Percentiles rank a stretch among this genome's conserved stretches.
These are phyloP conservation scores for Drosophila paracracens DNA, from an alignment of 2,888 invertebrate species.

Conservation along the genomic window DNA sequence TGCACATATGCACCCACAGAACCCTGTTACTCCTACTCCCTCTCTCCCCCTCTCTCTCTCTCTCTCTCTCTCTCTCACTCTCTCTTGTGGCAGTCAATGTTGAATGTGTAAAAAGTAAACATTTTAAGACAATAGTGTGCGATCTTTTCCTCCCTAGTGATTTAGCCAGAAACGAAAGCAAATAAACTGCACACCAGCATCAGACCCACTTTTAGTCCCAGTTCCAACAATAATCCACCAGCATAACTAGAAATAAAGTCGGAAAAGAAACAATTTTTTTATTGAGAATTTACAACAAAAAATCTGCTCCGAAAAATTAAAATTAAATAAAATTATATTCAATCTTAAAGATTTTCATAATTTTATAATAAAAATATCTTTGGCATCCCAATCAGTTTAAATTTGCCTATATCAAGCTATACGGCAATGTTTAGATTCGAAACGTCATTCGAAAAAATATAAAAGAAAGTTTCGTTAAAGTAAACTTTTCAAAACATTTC, in stretches of 20 bases:
- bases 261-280: rapidly evolving
- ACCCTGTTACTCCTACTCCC: background rate
- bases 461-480: background rate
- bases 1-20: constrained; percentile 49
- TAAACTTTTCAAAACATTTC: background rate
- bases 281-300: background rate
- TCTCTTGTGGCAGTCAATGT: constrained; percentile 38
- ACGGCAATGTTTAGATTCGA: no score
- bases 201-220: background rate
- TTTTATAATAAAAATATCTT: background rate
- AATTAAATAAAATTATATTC: no score
- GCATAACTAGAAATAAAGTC: no score
- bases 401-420: no score
- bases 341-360: background rate
- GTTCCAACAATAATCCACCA: background rate
- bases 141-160: constrained; percentile 4
- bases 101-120: constrained; percentile 32
- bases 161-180: constrained; percentile 46
- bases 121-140: constrained; percentile 30
- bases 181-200: constrained; percentile 15
- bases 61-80: background rate
- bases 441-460: no score
- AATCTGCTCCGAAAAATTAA: background rate
- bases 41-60: background rate
- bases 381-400: background rate